Conservation (phyloP, 2,113 vertebrate genomes). For the Anthoscopus minutus region DNA sequence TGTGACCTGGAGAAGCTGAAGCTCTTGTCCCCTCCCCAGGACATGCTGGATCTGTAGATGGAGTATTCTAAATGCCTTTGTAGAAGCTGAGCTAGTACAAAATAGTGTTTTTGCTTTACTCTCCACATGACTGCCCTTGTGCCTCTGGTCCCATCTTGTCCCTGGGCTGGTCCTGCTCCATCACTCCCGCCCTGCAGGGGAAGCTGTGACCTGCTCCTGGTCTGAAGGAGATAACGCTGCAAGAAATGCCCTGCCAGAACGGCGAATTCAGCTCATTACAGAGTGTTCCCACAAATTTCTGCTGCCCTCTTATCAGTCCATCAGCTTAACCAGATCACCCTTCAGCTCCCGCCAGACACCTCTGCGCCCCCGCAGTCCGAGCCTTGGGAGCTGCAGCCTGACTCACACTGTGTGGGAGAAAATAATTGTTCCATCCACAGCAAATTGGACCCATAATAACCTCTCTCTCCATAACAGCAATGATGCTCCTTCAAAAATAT, state of each 20-base stretch:
- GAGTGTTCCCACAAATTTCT: background rate
- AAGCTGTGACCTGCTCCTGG: background rate
- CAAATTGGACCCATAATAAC: background rate
- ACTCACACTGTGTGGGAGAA: constrained; percentile 46
- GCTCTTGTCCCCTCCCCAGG: background rate
- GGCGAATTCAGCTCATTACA: background rate
- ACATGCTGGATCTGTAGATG: background rate
- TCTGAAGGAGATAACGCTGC: background rate
- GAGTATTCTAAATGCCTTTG: background rate
- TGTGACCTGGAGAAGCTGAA: background rate
- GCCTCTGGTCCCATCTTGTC: background rate
- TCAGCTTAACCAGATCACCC: background rate
- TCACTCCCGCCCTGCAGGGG: background rate
- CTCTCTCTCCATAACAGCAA: background rate
- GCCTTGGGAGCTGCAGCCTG: constrained; percentile 18
- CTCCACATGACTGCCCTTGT: background rate
- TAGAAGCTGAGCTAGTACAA: background rate
- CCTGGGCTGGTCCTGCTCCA: accelerated
- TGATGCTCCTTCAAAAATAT: background rate
- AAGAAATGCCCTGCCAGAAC: background rate
- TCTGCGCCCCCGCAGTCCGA: background rate
- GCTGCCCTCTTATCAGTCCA: background rate
- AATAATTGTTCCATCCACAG: background rate
- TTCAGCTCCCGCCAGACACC: background rate
- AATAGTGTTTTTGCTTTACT: background rate